Base-by-base conservation (phyloP, 2,888 invertebrate genomes). In the Agrypnus murinus region DNA sequence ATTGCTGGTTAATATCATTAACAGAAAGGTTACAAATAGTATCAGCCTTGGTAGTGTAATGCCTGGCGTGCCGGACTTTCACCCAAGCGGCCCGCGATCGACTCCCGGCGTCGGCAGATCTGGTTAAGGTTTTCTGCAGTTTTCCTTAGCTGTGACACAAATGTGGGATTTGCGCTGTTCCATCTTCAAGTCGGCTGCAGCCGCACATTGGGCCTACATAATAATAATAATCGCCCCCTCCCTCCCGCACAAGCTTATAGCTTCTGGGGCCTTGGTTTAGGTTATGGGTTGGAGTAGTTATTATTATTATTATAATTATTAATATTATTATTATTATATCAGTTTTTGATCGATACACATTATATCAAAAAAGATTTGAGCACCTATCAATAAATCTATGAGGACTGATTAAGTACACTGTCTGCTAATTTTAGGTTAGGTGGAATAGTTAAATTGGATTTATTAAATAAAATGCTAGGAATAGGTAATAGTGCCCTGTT, bases 361-460 rank as follows among this genome's bases (percentile, higher is more conserved):
- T 32, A 69, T 17, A 8, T 40, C 31, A 12, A 34, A 72, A 40
- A 69, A 69, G 2, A 46, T 25, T n/a, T 48, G 10, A 0, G 63
- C 19, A 5, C 72, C 72, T 40, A 72, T 31, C 9, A 72, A 34
- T n/a, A 67, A 10, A 12, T 69, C 69, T 6, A 72, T n/a, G 9
- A 31, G 0, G 62, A 17, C 10, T 5, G 4, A 7, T 58, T 46
- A 50, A 71, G 63, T 2, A 32, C 12, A 10, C 43, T 36, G 57
- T 72, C 72, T 0, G 72, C 72, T 45, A 72, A 45, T 36, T 25
- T 62, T 17, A 60, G 31, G 14, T 66, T 64, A 6, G 10, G 6
- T 6, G 69, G 67, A 12, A 71, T 71, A 5, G 3, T 12, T 17
- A 62, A 57, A n/a, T 50, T 12, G 1, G 10, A 5, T 1, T 4